A percentile compares a stretch with the other conserved stretches of the same genome.
Evolutionary conservation across 2,888 invertebrate genomes (phyloP).

Genomic region (Leptinotarsa tumamoca): DNA sequence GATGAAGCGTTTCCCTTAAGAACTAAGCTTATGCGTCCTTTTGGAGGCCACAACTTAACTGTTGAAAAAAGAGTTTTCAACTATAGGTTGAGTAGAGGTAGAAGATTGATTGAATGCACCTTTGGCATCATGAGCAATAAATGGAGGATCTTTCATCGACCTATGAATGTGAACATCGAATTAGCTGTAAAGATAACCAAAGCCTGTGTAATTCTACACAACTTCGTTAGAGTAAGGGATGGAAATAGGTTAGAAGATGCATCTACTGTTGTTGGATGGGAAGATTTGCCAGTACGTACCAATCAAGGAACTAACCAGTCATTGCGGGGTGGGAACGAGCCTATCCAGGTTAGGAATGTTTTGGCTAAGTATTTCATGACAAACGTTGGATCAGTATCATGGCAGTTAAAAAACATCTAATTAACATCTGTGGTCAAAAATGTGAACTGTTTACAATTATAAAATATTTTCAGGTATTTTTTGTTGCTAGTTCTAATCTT

Average conservation of each 20-base stretch:
- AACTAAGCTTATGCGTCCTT: constrained; percentile 6
- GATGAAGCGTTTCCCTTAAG: constrained; percentile 14
- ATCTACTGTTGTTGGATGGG: constrained; percentile 17
- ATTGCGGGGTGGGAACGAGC: constrained; percentile 14
- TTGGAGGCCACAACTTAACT: constrained; percentile 4
- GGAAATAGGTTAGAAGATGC: constrained; percentile 20
- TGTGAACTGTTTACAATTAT: too few species aligned
- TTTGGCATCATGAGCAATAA: constrained; percentile 4
- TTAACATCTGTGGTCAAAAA: neutral
- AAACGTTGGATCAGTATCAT: constrained; percentile 18
- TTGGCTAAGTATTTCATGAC: constrained; percentile 17
- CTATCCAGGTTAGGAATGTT: constrained; percentile 16
- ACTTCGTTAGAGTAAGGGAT: constrained; percentile 17
- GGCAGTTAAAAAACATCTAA: constrained; percentile 17
- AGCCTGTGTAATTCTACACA: neutral
- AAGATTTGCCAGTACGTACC: constrained; percentile 18
- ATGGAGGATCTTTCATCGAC: constrained; percentile 14
- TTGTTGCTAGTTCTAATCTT: constrained; percentile 9
- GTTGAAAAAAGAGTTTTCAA: constrained; percentile 13
- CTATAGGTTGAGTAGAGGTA: constrained; percentile 17
- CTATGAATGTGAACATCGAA: constrained; percentile 12
- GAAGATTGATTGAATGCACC: constrained; percentile 10
- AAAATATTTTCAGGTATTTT: constrained; percentile 3
- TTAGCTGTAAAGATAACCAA: neutral
- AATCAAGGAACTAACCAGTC: constrained; percentile 19